Conservation (phyloP, 1,140 invertebrate species). For the Odontomachus brunneus region DNA sequence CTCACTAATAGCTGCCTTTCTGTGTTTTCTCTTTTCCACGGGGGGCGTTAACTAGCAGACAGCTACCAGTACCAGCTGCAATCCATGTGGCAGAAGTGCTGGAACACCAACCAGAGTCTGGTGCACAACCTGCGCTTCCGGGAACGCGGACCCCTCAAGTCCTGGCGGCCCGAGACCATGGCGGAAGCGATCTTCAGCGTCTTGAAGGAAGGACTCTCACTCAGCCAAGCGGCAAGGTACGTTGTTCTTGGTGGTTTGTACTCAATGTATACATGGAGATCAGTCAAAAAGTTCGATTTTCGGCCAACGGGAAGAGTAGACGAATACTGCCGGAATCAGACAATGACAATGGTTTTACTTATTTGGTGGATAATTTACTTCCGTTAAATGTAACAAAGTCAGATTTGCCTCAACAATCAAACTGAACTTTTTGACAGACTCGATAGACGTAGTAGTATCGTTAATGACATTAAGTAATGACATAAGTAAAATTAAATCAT, state of each 20-base stretch:
- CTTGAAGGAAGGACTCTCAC: constrained; percentile 94
- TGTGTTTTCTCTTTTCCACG: constrained; percentile 83
- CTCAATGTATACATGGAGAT: background rate
- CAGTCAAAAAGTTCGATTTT: background rate
- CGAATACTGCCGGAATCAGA: no score
- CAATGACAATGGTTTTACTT: no score
- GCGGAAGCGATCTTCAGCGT: constrained; percentile 96
- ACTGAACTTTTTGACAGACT: no score
- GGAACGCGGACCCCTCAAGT: constrained; percentile 96
- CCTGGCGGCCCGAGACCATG: constrained; percentile 97
- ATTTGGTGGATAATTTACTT: no score
- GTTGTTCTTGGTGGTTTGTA: background rate
- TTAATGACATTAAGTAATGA: no score
- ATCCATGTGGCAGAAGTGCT: constrained; percentile 97
- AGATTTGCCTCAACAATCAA: no score
- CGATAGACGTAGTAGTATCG: no score
- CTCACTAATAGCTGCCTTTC: constrained; percentile 77
- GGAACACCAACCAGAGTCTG: constrained; percentile 95
- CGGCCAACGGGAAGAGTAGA: no score
- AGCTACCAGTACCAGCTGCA: constrained; percentile 97
- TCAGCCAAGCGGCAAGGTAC: constrained; percentile 92
- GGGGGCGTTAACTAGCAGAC: constrained; percentile 89
- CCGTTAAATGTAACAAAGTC: no score
- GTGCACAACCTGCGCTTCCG: constrained; percentile 95
- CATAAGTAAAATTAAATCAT: no score